phyloP scores from a whole-genome alignment of 1,140 invertebrate genomes.

The Drepana arcuata region DNA sequence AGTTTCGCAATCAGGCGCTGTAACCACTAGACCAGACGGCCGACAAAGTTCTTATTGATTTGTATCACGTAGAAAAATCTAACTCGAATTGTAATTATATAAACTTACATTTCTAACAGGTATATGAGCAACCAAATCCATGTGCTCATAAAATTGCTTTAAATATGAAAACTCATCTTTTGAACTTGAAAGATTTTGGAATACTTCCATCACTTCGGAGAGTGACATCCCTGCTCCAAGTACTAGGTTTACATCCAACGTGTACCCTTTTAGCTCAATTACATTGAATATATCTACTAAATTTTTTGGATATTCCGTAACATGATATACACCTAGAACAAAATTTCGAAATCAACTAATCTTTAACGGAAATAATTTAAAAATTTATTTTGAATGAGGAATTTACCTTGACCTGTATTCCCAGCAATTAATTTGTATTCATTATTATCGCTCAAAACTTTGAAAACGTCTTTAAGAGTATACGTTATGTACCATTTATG shows the following conservation, averaged over 20 bases:
- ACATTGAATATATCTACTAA: slow-evolving; percentile 83
- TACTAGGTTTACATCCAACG: slow-evolving; percentile 66
- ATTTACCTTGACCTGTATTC: slow-evolving; percentile 53
- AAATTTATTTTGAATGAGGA: too few species aligned
- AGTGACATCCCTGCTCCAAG: slow-evolving; percentile 79
- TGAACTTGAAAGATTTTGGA: slow-evolving; percentile 70
- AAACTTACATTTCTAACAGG: slow-evolving; percentile 76
- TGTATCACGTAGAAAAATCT: not conserved
- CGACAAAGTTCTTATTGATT: too few species aligned
- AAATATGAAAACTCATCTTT: slow-evolving; percentile 62
- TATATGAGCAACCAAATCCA: slow-evolving; percentile 81
- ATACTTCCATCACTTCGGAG: slow-evolving; percentile 76
- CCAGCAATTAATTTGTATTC: slow-evolving; percentile 52
- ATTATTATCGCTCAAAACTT: slow-evolving; percentile 23
- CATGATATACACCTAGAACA: slow-evolving; percentile 63
- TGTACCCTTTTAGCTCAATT: slow-evolving; percentile 74
- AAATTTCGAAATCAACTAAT: too few species aligned
- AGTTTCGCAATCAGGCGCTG: too few species aligned
- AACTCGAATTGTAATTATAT: not conserved
- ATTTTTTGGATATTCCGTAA: slow-evolving; percentile 51
- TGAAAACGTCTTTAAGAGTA: slow-evolving; percentile 49
- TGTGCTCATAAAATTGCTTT: slow-evolving; percentile 65
- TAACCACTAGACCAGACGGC: too few species aligned
- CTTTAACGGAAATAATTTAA: too few species aligned
- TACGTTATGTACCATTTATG: slow-evolving; percentile 73